Base-by-base conservation (phyloP, 2,888 invertebrate genomes). In the Torymus auratus region DNA sequence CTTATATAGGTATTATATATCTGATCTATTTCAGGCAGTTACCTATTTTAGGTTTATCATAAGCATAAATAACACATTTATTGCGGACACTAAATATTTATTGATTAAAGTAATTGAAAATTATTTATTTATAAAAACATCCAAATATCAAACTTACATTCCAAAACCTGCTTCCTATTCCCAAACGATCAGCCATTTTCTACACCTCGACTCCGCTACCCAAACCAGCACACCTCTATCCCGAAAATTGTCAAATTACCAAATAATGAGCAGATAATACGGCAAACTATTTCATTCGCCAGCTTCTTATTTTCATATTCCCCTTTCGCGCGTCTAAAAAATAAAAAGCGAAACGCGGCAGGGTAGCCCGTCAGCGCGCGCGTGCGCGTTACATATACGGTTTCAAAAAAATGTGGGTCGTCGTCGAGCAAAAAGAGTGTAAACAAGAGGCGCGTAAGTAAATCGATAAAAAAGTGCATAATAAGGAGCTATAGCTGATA, bases 241-340 rank as follows among this genome's bases (percentile, higher is more conserved):
- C 7, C 7, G 7, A 41, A 41, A 41, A 41, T 41, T 41, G 41
- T 41, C 41, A 41, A 41, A 41, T 41, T 41, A 41, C 55, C 28
- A n/a, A 62, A 53, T 55, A 73, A 55, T 28, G 23, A 73, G n/a
- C 64, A 55, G 55, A 53, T 83, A 83, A 83, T 83, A 78, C 82
- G 71, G 81, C 82, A 81, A 83, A 83, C 81, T 77, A 67, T 81
- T 75, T 60, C 79, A 72, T 80, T 75, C 80, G 78, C 74, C 76
- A 81, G 79, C 80, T 76, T 69, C 78, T 52, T 41, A 60, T 50
- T 61, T 72, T 62, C 53, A 65, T 15, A 74, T 65, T 74, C 74
- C n/a, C 50, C 55, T 55, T 56, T 50, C 17, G 77, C 58, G 41
- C 50, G 15, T 20, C 20, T 41, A 15, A 70, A 64, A 70, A 50